These are phyloP conservation scores for Drosophila nr. fundita DNA, from an alignment of 2,888 invertebrate species.

Conservation along the genomic window DNA sequence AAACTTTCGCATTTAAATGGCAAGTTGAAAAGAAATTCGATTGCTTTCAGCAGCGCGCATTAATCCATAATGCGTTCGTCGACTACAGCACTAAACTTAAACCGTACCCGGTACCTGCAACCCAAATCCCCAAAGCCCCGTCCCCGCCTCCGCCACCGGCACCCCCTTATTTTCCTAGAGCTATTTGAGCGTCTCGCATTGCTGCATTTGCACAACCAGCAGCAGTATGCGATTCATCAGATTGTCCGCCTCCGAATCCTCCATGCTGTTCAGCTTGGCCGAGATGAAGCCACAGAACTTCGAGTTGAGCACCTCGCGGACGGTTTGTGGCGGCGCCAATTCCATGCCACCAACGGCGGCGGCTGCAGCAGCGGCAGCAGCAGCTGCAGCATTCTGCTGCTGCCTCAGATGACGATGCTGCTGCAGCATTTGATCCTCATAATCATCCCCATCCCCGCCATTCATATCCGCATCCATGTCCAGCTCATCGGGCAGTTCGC, in stretches of 20 bases:
- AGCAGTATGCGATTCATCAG: slow-evolving; percentile 83
- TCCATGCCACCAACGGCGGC: slow-evolving; percentile 61
- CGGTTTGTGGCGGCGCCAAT: slow-evolving; percentile 81
- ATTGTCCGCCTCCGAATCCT: slow-evolving; percentile 83
- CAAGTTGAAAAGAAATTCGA: slow-evolving; percentile 37
- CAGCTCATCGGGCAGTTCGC: slow-evolving; percentile 43
- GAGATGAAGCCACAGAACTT: slow-evolving; percentile 84
- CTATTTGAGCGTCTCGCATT: slow-evolving; percentile 49
- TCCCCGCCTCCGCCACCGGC: background rate
- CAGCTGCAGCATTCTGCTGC: slow-evolving; percentile 66
- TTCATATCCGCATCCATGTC: slow-evolving; percentile 58
- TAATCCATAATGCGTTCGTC: slow-evolving; percentile 57
- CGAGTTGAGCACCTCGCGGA: slow-evolving; percentile 83
- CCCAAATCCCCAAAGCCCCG: background rate
- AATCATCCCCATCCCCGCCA: slow-evolving; percentile 74
- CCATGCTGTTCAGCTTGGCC: slow-evolving; percentile 83
- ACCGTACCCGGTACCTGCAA: slow-evolving; percentile 3
- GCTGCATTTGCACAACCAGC: slow-evolving; percentile 82
- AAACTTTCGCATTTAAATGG: slow-evolving; percentile 16
- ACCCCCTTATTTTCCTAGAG: slow-evolving; percentile 27
- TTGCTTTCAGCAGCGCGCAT: slow-evolving; percentile 61
- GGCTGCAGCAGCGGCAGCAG: slow-evolving; percentile 44
- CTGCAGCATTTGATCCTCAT: slow-evolving; percentile 82
- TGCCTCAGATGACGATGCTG: slow-evolving; percentile 83
- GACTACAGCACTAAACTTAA: slow-evolving; percentile 30